phyloP scores from a whole-genome alignment of 2,888 invertebrate genomes.

The Aspidiotus destructor region DNA sequence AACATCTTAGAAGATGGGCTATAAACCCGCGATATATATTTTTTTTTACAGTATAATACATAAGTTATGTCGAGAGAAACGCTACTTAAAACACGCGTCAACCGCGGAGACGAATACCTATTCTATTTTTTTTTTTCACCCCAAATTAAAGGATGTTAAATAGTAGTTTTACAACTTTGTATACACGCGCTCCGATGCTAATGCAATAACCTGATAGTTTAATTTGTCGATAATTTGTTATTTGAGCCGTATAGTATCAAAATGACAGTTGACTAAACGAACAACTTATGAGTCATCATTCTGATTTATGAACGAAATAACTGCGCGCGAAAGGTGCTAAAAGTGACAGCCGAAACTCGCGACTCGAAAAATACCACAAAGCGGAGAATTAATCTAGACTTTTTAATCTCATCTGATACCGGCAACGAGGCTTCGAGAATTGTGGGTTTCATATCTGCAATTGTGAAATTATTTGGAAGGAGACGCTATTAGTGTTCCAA shows the following conservation, averaged over 20 bases:
- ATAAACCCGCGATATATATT: not conserved
- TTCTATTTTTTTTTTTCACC: not conserved
- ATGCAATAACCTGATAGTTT: not conserved
- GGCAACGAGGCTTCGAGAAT: no score
- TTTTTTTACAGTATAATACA: not conserved
- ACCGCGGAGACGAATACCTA: not conserved
- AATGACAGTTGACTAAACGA: no score
- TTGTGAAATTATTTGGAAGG: no score
- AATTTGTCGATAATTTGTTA: conserved; percentile 2
- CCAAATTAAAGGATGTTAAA: conserved; percentile 16
- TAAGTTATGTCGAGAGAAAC: conserved; percentile 1
- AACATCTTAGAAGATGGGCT: conserved; percentile 13
- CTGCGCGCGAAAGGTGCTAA: no score
- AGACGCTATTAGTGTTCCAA: no score
- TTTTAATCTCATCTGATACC: no score
- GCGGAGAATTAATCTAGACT: no score
- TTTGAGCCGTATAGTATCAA: not conserved
- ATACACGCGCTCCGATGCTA: not conserved
- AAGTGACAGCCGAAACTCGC: no score
- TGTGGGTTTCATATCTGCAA: no score
- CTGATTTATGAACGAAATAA: no score
- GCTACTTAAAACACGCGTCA: not conserved
- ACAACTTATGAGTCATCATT: no score
- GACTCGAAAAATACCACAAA: no score
- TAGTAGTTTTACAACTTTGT: conserved; percentile 31